Evolutionary conservation across 1,140 invertebrate genomes (phyloP), one percentile per base, ranked within the genome.

Genomic region (Drosophila simulans): DNA sequence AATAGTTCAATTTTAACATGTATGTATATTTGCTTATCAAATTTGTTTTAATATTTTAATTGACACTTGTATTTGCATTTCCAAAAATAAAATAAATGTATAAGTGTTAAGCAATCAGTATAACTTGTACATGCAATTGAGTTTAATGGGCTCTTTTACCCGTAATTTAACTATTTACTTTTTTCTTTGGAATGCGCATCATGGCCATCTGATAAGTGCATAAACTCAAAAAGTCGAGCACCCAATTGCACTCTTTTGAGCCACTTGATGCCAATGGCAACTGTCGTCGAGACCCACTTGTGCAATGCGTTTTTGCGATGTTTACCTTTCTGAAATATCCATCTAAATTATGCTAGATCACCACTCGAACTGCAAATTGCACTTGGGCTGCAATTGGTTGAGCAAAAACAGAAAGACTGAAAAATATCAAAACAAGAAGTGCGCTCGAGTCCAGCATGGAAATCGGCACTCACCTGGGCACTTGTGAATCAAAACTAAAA

Each of bases 401-500:
- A 25, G 45, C 45, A 78, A 49, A 69, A 60, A 63, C 45, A 62
- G 12, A 43, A 13, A 3, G 31, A 31, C 20, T 31, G 8, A 10
- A 45, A 53, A 45, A 64, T 20, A 46, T 27, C 17, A 22, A 56
- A 25, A n/a, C 59, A 34, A 49, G 37, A 45, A 66, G 52, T 39
- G 56, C 60, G 34, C 60, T 79, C 66, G 60, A 64, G 53, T 11
- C 15, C 5, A 17, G 35, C 49, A 63, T n/a, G 40, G 52, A 66
- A 49, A 64, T 64, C 62, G 56, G 54, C 40, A 73, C 58, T 64
- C 54, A 80, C 58, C 72, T 77, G 62, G 63, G 31, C 80, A 68
- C 80, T 84, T 65, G 58, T 45, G 60, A 53, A 83, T 76, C 65
- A 79, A 55, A 85, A 70, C 56, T 56, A 80, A 69, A 80, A 55